Percentiles rank a stretch among this genome's conserved stretches.
phyloP scores from a whole-genome alignment of 2,888 invertebrate genomes.

The Synanthedon vespiformis region DNA sequence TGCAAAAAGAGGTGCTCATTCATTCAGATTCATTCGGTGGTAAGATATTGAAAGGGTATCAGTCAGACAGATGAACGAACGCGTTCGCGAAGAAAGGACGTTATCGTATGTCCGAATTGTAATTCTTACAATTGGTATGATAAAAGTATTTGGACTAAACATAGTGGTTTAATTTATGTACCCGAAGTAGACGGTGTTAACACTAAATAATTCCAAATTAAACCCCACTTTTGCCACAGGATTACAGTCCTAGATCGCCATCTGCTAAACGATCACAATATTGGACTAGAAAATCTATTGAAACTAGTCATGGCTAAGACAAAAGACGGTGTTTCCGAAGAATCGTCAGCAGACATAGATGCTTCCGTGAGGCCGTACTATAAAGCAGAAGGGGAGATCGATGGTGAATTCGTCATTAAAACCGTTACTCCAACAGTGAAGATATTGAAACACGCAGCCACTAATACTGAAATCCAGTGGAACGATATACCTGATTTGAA shows the following conservation, averaged over 20 bases:
- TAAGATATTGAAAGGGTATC: too few species aligned
- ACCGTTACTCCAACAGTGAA: slow-evolving; percentile 47
- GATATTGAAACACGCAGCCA: slow-evolving; percentile 39
- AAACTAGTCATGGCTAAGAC: slow-evolving; percentile 57
- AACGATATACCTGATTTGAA: slow-evolving; percentile 31
- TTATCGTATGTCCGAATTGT: too few species aligned
- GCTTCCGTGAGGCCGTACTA: slow-evolving; percentile 43
- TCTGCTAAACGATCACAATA: slow-evolving; percentile 50
- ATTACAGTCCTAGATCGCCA: slow-evolving; percentile 57
- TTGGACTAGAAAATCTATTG: slow-evolving; percentile 45
- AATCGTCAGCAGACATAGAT: slow-evolving; percentile 12
- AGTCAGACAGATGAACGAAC: too few species aligned
- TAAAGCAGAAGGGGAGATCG: slow-evolving; percentile 31
- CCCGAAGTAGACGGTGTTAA: too few species aligned
- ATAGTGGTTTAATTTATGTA: too few species aligned
- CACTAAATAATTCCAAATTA: too few species aligned
- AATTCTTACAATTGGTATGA: too few species aligned
- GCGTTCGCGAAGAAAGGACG: too few species aligned
- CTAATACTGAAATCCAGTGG: slow-evolving; percentile 42
- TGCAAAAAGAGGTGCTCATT: too few species aligned
- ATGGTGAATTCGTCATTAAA: slow-evolving; percentile 50
- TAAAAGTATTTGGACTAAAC: too few species aligned
- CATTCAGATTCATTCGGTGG: too few species aligned
- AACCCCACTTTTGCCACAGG: slow-evolving; percentile 19
- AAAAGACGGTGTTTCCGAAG: slow-evolving; percentile 39